A percentile compares a stretch with the other conserved stretches of the same genome.
Evolutionary conservation across 2,797 vertebrate genomes (phyloP).

Genomic region (Bradypodion pumilum): DNA sequence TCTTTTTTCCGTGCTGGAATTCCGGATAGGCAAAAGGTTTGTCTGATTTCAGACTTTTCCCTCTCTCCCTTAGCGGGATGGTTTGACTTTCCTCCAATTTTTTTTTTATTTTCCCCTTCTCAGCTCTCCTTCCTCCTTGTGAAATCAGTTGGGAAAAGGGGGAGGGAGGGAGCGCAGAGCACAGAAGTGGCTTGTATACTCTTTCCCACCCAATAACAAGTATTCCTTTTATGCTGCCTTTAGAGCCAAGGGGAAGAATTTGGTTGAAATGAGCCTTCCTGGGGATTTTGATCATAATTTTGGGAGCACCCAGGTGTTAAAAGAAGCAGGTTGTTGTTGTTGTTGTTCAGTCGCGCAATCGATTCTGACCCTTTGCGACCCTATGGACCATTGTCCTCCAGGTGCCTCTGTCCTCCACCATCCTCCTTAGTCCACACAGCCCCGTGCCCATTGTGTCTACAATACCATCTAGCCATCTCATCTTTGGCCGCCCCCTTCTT

Average conservation of each 20-base stretch:
- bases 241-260: too few relatives aligned
- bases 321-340: background rate
- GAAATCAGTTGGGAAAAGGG: constrained; percentile 32
- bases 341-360: too few relatives aligned
- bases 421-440: too few relatives aligned
- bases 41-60: constrained; percentile 53
- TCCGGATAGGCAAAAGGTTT: background rate
- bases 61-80: constrained; percentile 51
- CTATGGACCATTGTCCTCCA: too few relatives aligned
- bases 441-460: too few relatives aligned
- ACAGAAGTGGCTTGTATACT: background rate
- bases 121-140: background rate
- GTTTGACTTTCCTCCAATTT: constrained; percentile 21
- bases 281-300: background rate
- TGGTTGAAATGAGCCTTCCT: too few relatives aligned
- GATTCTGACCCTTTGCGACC: too few relatives aligned
- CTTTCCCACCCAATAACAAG: constrained; percentile 39
- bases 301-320: background rate
- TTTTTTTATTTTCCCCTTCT: background rate
- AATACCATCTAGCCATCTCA: too few relatives aligned
- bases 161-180: constrained; percentile 17
- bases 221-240: constrained; percentile 41
- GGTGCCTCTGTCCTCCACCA: too few relatives aligned
- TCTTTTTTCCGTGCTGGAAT: background rate
- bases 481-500: too few relatives aligned